Base-by-base conservation (phyloP, 2,113 vertebrate species). In the Coreoperca whiteheadi region DNA sequence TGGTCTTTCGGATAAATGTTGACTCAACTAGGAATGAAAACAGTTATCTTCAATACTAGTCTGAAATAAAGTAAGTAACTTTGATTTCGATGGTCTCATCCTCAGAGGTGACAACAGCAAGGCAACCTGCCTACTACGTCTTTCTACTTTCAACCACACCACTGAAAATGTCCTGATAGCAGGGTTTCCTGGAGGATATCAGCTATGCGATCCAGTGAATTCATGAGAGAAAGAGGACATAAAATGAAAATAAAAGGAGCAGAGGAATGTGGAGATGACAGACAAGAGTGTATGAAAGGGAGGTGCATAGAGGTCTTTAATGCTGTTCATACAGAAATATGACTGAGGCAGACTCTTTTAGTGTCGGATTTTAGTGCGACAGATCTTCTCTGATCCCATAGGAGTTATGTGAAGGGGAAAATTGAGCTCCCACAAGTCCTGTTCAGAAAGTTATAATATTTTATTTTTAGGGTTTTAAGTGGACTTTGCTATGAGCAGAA, bases 141-240 rank as follows among this genome's bases (percentile, higher is more conserved):
- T 82, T 80, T 82, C 79, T 82, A 82, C 89, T 92, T 89, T 82
- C 77, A 85, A 25, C 67, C 28, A 28, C 79, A 16, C 81, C 53
- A 51, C 64, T 87, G 84, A 85, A 88, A 89, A 76, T 66, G 72
- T 79, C 50, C 74, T 7, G 84, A 92, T 91, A 89, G 82, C 74
- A 43, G 61, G 46, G 39, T 73, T 74, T 74, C 77, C 64, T 81
- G 68, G 79, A 87, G 79, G 71, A 82, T 81, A 90, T 90, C 85
- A 61, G 88, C 82, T 11, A 34, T 23, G 77, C 3, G 37, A 92
- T 91, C 74, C 43, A 14, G 68, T 48, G 77, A 88, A 89, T 90
- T 89, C 77, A 88, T 11, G 72, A 53, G 74, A 83, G 68, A 73
- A 54, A n/a, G 25, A 69, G 66, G 88, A 87, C 78, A 86, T 79